Evolutionary conservation across 2,113 vertebrate species (phyloP), one percentile per base, ranked within the genome.

Genomic region (Misgurnus anguillicaudatus): DNA sequence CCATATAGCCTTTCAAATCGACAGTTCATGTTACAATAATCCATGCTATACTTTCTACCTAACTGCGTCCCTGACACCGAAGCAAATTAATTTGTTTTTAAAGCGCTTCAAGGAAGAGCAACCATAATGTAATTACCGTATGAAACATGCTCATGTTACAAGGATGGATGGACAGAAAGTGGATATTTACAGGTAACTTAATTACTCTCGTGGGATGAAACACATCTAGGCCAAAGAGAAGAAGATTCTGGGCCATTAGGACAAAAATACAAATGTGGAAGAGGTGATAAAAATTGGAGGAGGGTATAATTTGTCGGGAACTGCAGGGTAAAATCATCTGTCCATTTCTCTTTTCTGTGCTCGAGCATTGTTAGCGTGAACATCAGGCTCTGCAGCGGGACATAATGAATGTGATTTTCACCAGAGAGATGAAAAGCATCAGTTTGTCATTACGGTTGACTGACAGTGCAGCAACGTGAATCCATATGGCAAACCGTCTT

Each of bases 121-220:
- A 24, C 21, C 39, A 36, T 80, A 65, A 80, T 67, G 14, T 80
- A 80, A 80, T 80, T 80, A 80, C 71, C 14, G 41, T 75, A 39
- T 67, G 42, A 80, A 80, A 68, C 39, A 42, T 58, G 71, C 45
- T 80, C 71, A 48, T 61, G 42, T 67, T 67, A 53, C 10, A 86
- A 80, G 90, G 89, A 93, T 87, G 83, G 87, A 92, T 91, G 89
- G 72, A 78, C 68, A 62, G 41, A 45, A 77, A 67, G 1, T 78
- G 87, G 85, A 91, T 90, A 93, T 92, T 92, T 93, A 92, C 90
- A 91, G 91, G 89, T 91, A 91, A 87, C 91, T 91, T 91, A 91
- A 92, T 93, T 90, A 90, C 89, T 87, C 86, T 89, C 84, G 79
- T 85, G 87, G 90, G 91, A 92, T 91, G 90, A 92, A 92, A 91